Evolutionary conservation across 2,113 vertebrate genomes (phyloP), one percentile per base, ranked within the genome.

Genomic region (Caranx ignobilis): DNA sequence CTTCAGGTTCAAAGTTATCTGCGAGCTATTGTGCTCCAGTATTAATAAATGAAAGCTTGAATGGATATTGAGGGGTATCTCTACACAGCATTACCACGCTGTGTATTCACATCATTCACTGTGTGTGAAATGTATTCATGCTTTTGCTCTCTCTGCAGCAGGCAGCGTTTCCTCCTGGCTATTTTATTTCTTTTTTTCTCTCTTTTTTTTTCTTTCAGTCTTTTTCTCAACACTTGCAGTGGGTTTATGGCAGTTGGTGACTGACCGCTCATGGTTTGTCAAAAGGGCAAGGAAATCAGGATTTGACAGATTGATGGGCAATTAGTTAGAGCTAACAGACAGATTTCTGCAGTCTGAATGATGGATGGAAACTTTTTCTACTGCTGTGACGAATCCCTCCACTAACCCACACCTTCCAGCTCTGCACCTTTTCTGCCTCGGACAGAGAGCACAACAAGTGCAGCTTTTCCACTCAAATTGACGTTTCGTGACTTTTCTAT

Each of bases 271-370:
- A 19, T 31, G 75, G 54, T 62, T 66, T 67, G 64, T 75, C 89
- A 57, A 67, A 82, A 86, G 76, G 82, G 47, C 73, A 65, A 26
- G 26, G 31, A 73, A 70, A 74, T 78, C 57, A 57, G 39, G 19
- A 4, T 77, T 26, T 84, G 87, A 81, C 81, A 81, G 87, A 79
- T 31, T 39, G 84, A 91, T 71, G 86, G 55, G 67, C 79, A 89
- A 85, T 90, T 88, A 90, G 65, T 81, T 39, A 21, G 31, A 60
- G 61, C 32, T 45, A 52, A 77, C 6, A 62, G 66, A 87, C 84
- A 77, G 81, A 78, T 48, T 37, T 66, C 61, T 26, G 50, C 31
- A 79, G 66, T 26, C n/a, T 64, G 77, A 80, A 43, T 78, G 76
- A 90, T 54, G 47, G 69, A 82, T 83, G 71, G 70, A 55, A 75